Evolutionary conservation across 2,797 vertebrate genomes (phyloP).

Genomic region (Acrocephalus scirpaceus): DNA sequence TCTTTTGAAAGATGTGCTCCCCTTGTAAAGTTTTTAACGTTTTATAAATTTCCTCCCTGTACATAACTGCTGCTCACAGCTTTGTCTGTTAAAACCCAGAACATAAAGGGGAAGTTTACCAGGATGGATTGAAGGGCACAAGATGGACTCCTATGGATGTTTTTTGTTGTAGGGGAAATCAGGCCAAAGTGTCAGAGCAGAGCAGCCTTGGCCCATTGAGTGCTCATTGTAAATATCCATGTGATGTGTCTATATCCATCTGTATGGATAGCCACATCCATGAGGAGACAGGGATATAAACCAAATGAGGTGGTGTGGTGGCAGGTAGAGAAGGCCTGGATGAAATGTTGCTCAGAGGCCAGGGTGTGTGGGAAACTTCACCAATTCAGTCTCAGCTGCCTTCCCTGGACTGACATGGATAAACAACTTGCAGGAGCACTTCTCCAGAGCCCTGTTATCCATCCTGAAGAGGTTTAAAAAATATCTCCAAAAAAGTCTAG

Average conservation of each 20-base stretch:
- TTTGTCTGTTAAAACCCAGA: background rate
- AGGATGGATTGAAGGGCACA: background rate
- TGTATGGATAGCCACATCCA: background rate
- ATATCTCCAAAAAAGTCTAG: background rate
- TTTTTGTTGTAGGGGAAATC: background rate
- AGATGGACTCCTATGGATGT: background rate
- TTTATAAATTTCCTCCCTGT: conserved; percentile 32
- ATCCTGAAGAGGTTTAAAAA: background rate
- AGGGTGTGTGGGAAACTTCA: background rate
- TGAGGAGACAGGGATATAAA: background rate
- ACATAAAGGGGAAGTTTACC: accelerated
- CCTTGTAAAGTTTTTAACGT: conserved; percentile 44
- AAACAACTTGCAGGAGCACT: background rate
- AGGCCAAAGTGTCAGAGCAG: background rate
- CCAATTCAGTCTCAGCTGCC: background rate
- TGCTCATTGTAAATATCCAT: accelerated
- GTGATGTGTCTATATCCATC: background rate
- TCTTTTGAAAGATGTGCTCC: background rate
- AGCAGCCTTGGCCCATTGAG: background rate
- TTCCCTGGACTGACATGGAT: accelerated
- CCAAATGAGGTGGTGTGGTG: background rate
- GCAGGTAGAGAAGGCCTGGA: background rate
- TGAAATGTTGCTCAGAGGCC: background rate
- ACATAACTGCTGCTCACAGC: background rate
- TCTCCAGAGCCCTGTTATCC: accelerated